Conservation (phyloP, 2,797 vertebrate genomes). For the Garrulus glandarius region DNA sequence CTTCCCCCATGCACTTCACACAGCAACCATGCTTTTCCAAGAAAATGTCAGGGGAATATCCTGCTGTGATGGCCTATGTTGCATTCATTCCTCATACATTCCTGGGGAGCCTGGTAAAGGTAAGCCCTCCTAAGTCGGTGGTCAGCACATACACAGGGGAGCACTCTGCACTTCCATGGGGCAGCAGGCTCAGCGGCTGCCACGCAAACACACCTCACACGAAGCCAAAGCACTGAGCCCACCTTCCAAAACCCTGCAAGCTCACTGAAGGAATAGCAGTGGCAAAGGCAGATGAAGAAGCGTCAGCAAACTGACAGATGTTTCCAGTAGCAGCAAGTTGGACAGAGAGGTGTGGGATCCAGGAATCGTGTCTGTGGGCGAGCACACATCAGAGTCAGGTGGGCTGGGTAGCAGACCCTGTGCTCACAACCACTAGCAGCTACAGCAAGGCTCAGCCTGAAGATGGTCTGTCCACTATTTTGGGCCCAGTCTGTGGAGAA, state of each 20-base stretch:
- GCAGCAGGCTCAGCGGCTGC: background rate
- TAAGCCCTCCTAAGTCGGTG: background rate
- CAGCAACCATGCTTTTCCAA: background rate
- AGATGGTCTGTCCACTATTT: background rate
- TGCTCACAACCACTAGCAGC: background rate
- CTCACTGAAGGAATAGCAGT: background rate
- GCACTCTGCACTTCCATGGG: background rate
- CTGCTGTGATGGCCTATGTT: background rate
- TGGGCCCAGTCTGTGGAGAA: background rate
- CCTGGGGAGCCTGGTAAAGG: background rate
- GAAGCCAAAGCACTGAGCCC: background rate
- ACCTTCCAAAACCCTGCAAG: background rate
- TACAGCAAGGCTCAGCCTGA: background rate
- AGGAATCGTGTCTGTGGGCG: background rate
- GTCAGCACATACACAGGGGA: background rate
- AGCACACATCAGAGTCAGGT: rapidly evolving
- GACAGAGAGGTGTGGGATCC: background rate
- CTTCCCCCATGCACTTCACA: background rate
- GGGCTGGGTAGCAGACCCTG: background rate
- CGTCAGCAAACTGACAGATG: background rate
- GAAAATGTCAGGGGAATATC: conserved; percentile 38
- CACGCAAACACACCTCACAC: background rate
- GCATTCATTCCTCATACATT: background rate
- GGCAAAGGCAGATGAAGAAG: background rate
- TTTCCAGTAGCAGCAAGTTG: background rate